Base-by-base conservation (phyloP, 2,888 invertebrate genomes). In the Cheilosia vernalis region DNA sequence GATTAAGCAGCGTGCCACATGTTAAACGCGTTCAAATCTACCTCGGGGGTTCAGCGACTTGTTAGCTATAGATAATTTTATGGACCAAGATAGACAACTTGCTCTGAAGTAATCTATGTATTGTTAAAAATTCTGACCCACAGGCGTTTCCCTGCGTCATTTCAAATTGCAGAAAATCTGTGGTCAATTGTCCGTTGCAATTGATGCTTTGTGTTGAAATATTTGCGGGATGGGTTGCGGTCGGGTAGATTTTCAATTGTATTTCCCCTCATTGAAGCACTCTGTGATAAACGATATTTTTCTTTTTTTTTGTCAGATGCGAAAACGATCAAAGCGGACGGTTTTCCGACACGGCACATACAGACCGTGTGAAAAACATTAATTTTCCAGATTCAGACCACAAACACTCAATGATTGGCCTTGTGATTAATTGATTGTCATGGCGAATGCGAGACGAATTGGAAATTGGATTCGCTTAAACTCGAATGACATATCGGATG, bases 51-150 rank as follows among this genome's bases (percentile, higher is more conserved):
- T 42, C 4, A 42, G 15, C 42, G 42, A 42, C 47, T 47, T 47
- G 47, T 47, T 47, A 47, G 19, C 47, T 47, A 47, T 4, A 47
- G 47, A 47, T 47, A 47, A 19, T 47, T 47, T 19, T 47, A 47
- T 47, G 47, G 47, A 47, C 19, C 19, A 19, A 47, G 19, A 19
- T 47, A 47, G 47, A 47, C 47, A 47, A 47, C 47, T 47, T 47
- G 17, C 47, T 47, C 47, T 47, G n/a, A 47, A 47, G 47, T 47
- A 47, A 47, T 47, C 47, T 44, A 44, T 44, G 44, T 44, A 44
- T 44, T 44, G 17, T 44, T 44, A 17, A n/a, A 44, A 44, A 44
- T 17, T 1, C 44, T 44, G 44, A 44, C 2, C 44, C 44, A 2
- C 24, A 24, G 24, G 42, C n/a, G 44, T n/a, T n/a, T 17, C 15